Evolutionary conservation across 1,140 invertebrate genomes (phyloP).

Genomic region (Lepeophtheirus salmonis): DNA sequence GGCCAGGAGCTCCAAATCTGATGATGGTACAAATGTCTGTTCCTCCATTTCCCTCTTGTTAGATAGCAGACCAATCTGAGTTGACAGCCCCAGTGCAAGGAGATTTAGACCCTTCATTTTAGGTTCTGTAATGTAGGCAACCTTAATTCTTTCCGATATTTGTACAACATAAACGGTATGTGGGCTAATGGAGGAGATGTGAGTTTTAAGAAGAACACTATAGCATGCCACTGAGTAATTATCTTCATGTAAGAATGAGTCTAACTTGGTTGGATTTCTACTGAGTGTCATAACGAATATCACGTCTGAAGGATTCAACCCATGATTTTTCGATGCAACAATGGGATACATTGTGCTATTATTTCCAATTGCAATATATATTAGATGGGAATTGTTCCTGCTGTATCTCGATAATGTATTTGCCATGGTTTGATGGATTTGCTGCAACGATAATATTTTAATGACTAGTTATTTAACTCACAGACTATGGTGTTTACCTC

Average conservation of each 20-base stretch:
- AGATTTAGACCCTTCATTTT: not conserved
- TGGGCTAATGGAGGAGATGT: not conserved
- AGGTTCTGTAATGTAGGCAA: not conserved
- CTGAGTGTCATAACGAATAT: not conserved
- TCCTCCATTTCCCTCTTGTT: not conserved
- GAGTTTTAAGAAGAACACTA: not conserved
- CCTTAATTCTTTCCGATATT: not conserved
- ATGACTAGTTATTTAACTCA: too few relatives aligned
- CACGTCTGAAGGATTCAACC: not conserved
- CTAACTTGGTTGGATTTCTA: not conserved
- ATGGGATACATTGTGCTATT: not conserved
- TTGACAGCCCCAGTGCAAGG: not conserved
- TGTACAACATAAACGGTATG: not conserved
- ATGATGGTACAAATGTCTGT: not conserved
- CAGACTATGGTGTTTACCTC: too few relatives aligned
- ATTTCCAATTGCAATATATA: not conserved
- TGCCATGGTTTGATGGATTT: not conserved
- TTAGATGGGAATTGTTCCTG: not conserved
- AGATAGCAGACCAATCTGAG: not conserved
- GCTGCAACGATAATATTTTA: too few relatives aligned
- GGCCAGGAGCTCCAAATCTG: not conserved
- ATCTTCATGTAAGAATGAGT: not conserved
- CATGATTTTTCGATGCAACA: not conserved
- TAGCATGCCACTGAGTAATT: not conserved
- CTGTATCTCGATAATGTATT: not conserved